These are phyloP conservation scores for Marronus borbonicus DNA, from an alignment of 2,888 invertebrate species.

Conservation along the genomic window DNA sequence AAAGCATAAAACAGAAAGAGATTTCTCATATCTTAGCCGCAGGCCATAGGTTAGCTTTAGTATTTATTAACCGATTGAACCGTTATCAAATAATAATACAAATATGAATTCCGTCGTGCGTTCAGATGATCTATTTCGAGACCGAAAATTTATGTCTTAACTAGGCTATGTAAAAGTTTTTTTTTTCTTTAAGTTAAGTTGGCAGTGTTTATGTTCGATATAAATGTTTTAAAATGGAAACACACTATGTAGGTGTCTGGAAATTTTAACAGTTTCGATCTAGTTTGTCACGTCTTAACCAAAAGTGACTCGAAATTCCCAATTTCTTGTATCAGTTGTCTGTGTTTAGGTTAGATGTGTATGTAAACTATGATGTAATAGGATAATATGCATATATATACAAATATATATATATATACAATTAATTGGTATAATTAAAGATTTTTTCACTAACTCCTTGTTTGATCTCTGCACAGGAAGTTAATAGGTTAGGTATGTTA, in stretches of 20 bases:
- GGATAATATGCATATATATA: slow-evolving; percentile 55
- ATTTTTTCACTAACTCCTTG: slow-evolving; percentile 48
- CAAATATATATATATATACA: slow-evolving; percentile 52
- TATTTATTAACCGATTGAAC: slow-evolving; percentile 44
- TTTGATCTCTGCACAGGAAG: slow-evolving; percentile 40
- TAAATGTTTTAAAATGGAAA: slow-evolving; percentile 44
- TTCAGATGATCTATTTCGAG: slow-evolving; percentile 1
- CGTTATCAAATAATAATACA: slow-evolving; percentile 12
- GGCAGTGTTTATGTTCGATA: slow-evolving; percentile 53
- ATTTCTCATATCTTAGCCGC: slow-evolving; percentile 50
- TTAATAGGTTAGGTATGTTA: slow-evolving; percentile 32
- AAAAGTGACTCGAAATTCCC: slow-evolving; percentile 44
- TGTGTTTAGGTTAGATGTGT: slow-evolving; percentile 56
- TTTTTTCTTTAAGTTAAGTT: slow-evolving; percentile 51
- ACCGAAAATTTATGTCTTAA: slow-evolving; percentile 30
- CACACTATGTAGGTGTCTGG: slow-evolving; percentile 23
- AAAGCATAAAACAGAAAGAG: slow-evolving; percentile 42
- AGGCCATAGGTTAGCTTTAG: slow-evolving; percentile 50
- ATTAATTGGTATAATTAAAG: slow-evolving; percentile 55
- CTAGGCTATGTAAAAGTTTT: slow-evolving; percentile 27
- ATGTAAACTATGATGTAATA: slow-evolving; percentile 48
- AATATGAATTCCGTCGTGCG: slow-evolving; percentile 42
- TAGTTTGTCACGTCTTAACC: slow-evolving; percentile 26
- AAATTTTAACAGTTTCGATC: slow-evolving; percentile 39
- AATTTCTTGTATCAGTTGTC: slow-evolving; percentile 51